Evolutionary conservation across 2,888 invertebrate species (phyloP).

Genomic region (Mactromeris polynyma): DNA sequence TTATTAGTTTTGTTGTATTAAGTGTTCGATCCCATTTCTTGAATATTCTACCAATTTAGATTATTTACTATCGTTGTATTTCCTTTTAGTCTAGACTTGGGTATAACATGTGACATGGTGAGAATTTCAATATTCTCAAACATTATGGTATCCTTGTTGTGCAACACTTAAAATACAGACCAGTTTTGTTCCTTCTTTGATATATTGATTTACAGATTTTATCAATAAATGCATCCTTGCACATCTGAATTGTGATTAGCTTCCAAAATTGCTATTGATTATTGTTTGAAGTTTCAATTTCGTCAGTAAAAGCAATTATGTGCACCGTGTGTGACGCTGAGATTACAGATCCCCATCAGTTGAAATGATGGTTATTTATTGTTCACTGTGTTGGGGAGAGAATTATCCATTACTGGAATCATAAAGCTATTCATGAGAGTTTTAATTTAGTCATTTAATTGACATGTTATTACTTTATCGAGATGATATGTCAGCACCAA

Average conservation of each 20-base stretch:
- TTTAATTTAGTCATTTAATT: not conserved
- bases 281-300: not conserved
- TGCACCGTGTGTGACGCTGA: not conserved
- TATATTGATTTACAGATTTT: not conserved
- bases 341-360: not conserved
- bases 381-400: not conserved
- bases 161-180: too few relatives aligned
- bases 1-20: too few relatives aligned
- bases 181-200: not conserved
- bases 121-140: too few relatives aligned
- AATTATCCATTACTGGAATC: not conserved
- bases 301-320: not conserved
- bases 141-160: too few relatives aligned
- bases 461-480: not conserved
- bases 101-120: too few relatives aligned
- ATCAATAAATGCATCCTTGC: not conserved
- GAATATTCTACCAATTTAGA: too few relatives aligned
- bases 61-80: too few relatives aligned
- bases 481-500: not conserved
- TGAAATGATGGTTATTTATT: not conserved
- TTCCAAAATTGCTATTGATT: not conserved
- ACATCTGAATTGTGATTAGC: not conserved
- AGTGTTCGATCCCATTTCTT: too few relatives aligned
- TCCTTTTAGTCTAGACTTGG: too few relatives aligned
- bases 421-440: not conserved